Evolutionary conservation across 2,888 invertebrate genomes (phyloP).

Genomic region (Eurois occulta): DNA sequence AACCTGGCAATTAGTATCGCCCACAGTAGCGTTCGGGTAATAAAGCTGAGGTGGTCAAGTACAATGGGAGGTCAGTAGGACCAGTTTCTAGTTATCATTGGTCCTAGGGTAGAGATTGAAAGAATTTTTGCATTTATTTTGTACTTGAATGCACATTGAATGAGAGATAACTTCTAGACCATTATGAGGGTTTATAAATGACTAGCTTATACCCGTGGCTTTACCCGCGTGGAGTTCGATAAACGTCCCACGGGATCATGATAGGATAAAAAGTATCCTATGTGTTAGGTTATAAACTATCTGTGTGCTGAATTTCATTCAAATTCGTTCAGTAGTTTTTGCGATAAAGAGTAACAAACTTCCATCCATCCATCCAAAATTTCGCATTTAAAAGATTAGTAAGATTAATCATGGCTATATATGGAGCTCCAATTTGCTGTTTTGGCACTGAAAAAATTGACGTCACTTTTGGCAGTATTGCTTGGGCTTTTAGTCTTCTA

Average conservation of each 20-base stretch:
- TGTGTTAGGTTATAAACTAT: too few relatives aligned
- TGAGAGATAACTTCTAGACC: background rate
- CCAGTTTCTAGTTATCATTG: background rate
- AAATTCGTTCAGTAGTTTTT: too few relatives aligned
- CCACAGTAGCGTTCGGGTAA: conserved; percentile 50
- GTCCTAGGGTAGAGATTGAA: background rate
- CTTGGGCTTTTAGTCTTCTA: background rate
- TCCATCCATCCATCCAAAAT: too few relatives aligned
- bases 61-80: conserved; percentile 17
- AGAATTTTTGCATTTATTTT: background rate
- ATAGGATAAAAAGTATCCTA: too few relatives aligned
- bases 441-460: background rate
- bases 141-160: background rate
- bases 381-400: too few relatives aligned
- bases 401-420: too few relatives aligned
- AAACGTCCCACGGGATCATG: too few relatives aligned
- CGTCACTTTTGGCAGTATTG: background rate
- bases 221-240: too few relatives aligned
- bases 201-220: too few relatives aligned
- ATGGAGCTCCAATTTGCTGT: too few relatives aligned
- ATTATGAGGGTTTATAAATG: background rate
- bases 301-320: too few relatives aligned
- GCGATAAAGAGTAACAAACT: too few relatives aligned
- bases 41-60: conserved; percentile 23
- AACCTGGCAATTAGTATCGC: conserved; percentile 62